Conservation (phyloP, 2,113 vertebrate species). For the Mesembrinibis cayennensis region DNA sequence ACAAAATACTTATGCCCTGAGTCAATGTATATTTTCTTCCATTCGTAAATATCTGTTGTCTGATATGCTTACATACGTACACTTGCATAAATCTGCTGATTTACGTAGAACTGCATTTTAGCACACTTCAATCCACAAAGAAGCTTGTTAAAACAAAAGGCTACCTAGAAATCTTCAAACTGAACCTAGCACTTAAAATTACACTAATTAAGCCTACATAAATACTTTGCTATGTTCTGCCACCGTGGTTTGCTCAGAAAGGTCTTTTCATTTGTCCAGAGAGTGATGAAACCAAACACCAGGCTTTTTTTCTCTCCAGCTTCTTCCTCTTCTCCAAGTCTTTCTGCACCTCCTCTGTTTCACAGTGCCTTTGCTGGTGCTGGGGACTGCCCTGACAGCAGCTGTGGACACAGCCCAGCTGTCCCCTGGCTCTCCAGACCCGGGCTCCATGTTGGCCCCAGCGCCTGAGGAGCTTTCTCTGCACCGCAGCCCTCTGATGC, state of each 20-base stretch:
- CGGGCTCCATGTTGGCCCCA: not conserved
- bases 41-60: not conserved
- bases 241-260: not conserved
- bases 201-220: not conserved
- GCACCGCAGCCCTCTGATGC: fast-evolving
- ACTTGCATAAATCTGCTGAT: not conserved
- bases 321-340: not conserved
- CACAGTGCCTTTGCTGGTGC: not conserved
- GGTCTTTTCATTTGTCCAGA: not conserved
- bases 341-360: not conserved
- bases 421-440: not conserved
- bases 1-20: not conserved
- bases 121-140: not conserved
- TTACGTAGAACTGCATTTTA: not conserved
- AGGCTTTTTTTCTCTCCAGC: not conserved
- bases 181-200: not conserved
- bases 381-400: not conserved
- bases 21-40: not conserved
- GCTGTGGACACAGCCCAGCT: not conserved
- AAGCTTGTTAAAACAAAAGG: not conserved
- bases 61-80: not conserved
- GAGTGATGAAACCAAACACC: not conserved
- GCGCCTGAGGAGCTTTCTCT: fast-evolving
- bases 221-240: not conserved
- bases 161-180: not conserved